A percentile compares a stretch with the other conserved stretches of the same genome.
Conservation (phyloP, 2,797 vertebrate species). For the Alcedo atthis region DNA sequence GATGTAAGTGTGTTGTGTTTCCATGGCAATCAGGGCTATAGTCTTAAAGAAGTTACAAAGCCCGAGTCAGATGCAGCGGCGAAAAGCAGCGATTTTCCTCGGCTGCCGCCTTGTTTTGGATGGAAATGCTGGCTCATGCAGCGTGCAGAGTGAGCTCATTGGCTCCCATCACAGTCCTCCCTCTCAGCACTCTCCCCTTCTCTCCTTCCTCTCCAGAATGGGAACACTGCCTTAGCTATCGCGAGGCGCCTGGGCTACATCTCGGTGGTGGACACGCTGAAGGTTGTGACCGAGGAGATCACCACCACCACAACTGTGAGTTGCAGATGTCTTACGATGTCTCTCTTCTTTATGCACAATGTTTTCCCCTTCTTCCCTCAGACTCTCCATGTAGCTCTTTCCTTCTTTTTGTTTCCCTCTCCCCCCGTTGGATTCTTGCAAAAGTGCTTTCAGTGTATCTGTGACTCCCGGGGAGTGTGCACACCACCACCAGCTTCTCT, state of each 20-base stretch:
- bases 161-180: slow-evolving; percentile 65
- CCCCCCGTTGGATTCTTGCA: background rate
- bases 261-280: slow-evolving; percentile 97
- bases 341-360: background rate
- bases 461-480: background rate
- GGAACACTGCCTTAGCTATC: slow-evolving; percentile 96
- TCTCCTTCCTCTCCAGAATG: slow-evolving; percentile 84
- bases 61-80: slow-evolving; percentile 74
- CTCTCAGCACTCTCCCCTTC: slow-evolving; percentile 25
- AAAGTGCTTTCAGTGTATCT: background rate
- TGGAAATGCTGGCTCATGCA: slow-evolving; percentile 80
- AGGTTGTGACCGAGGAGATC: slow-evolving; percentile 95
- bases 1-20: slow-evolving; percentile 82
- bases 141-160: slow-evolving; percentile 74
- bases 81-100: slow-evolving; percentile 75
- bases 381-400: background rate
- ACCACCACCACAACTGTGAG: slow-evolving; percentile 94
- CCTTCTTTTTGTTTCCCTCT: background rate
- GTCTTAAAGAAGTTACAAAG: slow-evolving; percentile 79
- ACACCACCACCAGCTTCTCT: background rate
- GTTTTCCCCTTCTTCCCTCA: background rate
- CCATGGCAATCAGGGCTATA: slow-evolving; percentile 76
- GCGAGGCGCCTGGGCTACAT: slow-evolving; percentile 96
- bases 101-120: slow-evolving; percentile 78
- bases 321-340: slow-evolving; percentile 11